Percentiles rank a stretch among this genome's conserved stretches.
phyloP scores from a whole-genome alignment of 2,888 invertebrate species.

The Eutolmus rufibarbis region DNA sequence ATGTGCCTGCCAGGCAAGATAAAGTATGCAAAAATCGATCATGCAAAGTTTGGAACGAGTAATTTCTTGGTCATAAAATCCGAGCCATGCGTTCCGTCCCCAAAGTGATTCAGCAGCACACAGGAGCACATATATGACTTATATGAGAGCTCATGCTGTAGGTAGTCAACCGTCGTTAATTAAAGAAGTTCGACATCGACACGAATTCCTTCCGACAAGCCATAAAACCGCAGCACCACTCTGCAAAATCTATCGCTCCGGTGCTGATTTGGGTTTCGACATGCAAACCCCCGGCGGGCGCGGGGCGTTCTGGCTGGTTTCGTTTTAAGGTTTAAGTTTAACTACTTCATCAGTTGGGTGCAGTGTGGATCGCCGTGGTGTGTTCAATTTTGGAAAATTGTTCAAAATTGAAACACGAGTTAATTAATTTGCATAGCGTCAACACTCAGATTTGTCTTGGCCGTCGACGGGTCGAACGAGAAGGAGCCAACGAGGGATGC shows the following conservation, averaged over 20 bases:
- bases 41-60: background rate
- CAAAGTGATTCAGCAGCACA: background rate
- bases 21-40: background rate
- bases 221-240: background rate
- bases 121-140: background rate
- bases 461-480: background rate
- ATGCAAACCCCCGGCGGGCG: background rate
- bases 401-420: conserved; percentile 28
- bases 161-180: background rate
- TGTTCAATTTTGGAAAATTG: conserved; percentile 8
- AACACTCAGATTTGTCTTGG: background rate
- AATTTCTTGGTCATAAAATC: background rate
- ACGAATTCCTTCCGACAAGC: background rate
- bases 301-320: background rate
- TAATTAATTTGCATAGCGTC: conserved; percentile 21
- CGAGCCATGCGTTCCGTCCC: background rate
- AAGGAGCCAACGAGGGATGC: background rate
- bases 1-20: background rate
- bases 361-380: background rate
- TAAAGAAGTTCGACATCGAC: background rate
- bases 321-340: background rate
- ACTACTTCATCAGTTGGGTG: background rate
- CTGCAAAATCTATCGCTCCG: background rate
- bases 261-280: background rate
- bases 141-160: background rate